phyloP scores from a whole-genome alignment of 1,140 invertebrate genomes.

The Brachionus manjavacas region DNA sequence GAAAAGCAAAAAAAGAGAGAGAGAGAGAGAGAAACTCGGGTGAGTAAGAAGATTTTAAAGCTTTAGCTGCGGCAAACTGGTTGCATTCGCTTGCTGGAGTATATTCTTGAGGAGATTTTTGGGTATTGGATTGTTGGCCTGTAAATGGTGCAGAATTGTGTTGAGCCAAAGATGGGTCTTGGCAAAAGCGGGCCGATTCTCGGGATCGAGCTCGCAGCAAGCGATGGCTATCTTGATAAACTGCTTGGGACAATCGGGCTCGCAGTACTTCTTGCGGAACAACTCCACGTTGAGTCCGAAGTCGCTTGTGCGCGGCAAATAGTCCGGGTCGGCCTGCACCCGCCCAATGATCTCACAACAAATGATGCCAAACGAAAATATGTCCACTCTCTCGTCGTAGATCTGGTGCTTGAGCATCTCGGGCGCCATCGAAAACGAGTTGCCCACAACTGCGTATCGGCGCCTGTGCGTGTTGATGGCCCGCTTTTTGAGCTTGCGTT shows the following conservation, averaged over 20 bases:
- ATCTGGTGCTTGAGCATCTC: conserved; percentile 54
- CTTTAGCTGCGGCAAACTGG: neutral
- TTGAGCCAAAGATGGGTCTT: conserved; percentile 23
- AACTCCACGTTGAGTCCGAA: conserved; percentile 81
- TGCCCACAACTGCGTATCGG: conserved; percentile 55
- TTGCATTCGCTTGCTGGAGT: neutral
- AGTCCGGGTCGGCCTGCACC: conserved; percentile 85
- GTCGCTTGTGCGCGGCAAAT: conserved; percentile 77
- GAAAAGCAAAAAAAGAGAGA: neutral
- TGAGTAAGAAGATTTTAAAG: neutral
- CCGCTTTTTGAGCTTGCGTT: neutral
- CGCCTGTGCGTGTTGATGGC: neutral
- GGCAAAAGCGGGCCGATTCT: conserved; percentile 71
- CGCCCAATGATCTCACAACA: conserved; percentile 75
- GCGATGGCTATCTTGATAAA: conserved; percentile 81
- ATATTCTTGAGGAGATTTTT: conserved; percentile 42
- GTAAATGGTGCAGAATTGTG: neutral
- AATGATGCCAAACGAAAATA: conserved; percentile 55
- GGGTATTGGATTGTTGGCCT: conserved; percentile 29
- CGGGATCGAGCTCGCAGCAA: conserved; percentile 80
- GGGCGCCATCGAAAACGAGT: conserved; percentile 57
- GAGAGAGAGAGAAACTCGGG: neutral
- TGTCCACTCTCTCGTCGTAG: conserved; percentile 56
- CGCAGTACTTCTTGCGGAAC: conserved; percentile 80
- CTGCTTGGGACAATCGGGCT: conserved; percentile 71